Base-by-base conservation (phyloP, 2,113 vertebrate species). In the Lates calcarifer region DNA sequence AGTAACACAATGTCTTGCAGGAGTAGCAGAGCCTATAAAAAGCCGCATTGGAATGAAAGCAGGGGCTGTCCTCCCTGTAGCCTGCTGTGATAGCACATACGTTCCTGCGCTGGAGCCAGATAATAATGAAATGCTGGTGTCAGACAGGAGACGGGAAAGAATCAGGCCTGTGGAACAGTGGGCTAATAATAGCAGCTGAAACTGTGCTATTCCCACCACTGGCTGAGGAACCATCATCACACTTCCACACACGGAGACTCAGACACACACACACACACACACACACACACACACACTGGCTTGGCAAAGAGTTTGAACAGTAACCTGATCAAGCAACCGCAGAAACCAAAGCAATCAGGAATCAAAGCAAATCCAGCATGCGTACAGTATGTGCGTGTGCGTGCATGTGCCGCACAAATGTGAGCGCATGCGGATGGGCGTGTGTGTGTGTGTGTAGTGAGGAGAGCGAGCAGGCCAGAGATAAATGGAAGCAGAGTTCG, bases 401-500 rank as follows among this genome's bases (percentile, higher is more conserved):
- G 80, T 76, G 88, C 84, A 39, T 70, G 89, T 85, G 91, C 53
- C 31, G 33, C 35, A 83, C 81, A 82, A 84, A 84, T 86, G 90
- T 74, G 74, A 76, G 67, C 5, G 76, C 11, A 51, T 73, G 61
- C 22, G 39, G 37, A 58, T n/a, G 69, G 43, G 60, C 35, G 84
- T 47, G 64, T 17, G 64, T 33, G 24, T 41, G 84, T 47, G 64
- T 17, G 64, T 33, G 24, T 29, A 57, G 56, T 49, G 83, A 62
- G 66, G 10, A 57, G 67, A 81, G 24, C 20, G 15, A 79, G 82
- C 20, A 14, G 79, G 79, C 43, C 74, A 61, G 26, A 89, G 83
- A 90, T 92, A 93, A 94, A 93, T 92, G 90, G 91, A 93, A 93
- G 89, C 93, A 94, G 93, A 89, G 85, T 88, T 83, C 29, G 83